Conservation (phyloP, 2,797 vertebrate species). For the Ceyx erithaca region DNA sequence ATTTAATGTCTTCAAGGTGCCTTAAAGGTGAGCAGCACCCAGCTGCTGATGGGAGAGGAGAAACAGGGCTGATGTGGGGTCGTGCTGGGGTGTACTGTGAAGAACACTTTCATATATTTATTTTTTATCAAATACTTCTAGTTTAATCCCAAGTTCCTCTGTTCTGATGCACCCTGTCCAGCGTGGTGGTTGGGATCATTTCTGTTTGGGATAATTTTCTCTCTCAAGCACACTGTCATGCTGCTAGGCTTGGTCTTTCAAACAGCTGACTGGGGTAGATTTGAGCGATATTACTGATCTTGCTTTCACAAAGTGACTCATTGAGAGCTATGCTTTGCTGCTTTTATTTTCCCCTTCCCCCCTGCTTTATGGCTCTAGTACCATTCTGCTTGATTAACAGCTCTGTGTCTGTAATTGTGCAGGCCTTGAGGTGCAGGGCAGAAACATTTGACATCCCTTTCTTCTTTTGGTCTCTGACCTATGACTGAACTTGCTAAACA, state of each 20-base stretch:
- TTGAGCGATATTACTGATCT: background rate
- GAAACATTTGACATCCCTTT: background rate
- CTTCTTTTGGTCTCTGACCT: background rate
- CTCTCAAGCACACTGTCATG: background rate
- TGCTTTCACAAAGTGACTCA: background rate
- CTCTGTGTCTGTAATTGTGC: background rate
- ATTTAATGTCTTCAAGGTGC: slow-evolving; percentile 5
- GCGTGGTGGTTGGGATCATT: background rate
- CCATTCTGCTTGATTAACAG: background rate
- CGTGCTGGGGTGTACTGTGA: background rate
- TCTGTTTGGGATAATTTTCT: too few relatives aligned
- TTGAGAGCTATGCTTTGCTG: background rate
- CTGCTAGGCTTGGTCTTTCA: background rate
- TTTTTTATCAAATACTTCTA: background rate
- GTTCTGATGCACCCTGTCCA: background rate
- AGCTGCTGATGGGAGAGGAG: background rate
- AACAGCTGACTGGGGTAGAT: background rate
- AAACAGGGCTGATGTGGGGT: background rate
- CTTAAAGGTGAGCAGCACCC: background rate
- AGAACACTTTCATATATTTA: background rate
- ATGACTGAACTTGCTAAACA: background rate
- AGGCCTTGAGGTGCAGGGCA: background rate
- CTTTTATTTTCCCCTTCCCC: background rate
- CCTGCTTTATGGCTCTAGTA: background rate
- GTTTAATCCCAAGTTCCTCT: background rate